Evolutionary conservation across 37 sponge, comb jelly and placozoan genomes (phyloP), one percentile per base, ranked within the genome.

Genomic region (Halisarca cf. caerulea): DNA sequence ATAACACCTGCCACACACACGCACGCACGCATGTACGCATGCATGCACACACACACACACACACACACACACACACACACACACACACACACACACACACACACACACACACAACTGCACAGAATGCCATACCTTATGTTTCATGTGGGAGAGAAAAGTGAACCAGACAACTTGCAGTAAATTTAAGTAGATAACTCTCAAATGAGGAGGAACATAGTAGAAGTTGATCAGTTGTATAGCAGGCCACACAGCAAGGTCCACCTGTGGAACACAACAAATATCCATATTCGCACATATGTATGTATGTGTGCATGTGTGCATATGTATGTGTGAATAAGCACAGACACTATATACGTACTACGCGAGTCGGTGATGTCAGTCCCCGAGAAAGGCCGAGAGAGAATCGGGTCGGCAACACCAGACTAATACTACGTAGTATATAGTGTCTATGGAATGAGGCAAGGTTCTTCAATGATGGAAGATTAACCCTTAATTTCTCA

Each of bases 71-170:
- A 5, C 60, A 8, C 2, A 59, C 57, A 54, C 57, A 54, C 57
- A n/a, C n/a, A n/a, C n/a, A n/a, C n/a, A n/a, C n/a, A n/a, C n/a
- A 2, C 6, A 59, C 60, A 59, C 60, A 2, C 7, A 54, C 57
- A 54, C 57, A 54, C 57, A 54, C 57, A 54, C 57, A 54, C 57
- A 54, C 57, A 54, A n/a, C n/a, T n/a, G n/a, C 23, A 62, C 64
- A 62, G 23, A 15, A 62, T 24, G n/a, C 17, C 30, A 28, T 62
- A 30, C 25, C 64, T 62, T 62, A 28, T 95, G 92, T 36, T 95
- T 91, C 82, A 92, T 72, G 78, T 87, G 83, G 6, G 95, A 95
- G 39, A 95, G 83, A 47, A 89, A 89, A 66, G 89, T 84, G 24
- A 58, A 54, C 90, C 90, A 92, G 24, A 28, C 70, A 11, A 95